Conservation (phyloP, 2,113 vertebrate genomes). For the Stictonetta naevosa region DNA sequence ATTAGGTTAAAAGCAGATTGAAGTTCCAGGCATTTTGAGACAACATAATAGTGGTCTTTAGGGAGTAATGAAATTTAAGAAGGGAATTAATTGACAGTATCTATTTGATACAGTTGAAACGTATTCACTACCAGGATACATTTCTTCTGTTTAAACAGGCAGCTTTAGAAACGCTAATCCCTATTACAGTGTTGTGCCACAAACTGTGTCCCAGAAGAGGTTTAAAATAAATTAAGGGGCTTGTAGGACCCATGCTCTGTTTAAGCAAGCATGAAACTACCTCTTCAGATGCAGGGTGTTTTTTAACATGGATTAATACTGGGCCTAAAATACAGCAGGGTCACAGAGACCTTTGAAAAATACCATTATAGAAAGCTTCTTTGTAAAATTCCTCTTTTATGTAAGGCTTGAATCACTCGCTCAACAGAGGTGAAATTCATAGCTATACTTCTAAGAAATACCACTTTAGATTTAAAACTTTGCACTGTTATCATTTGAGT, state of each 20-base stretch:
- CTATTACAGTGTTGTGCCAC: neutral
- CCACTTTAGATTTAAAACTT: neutral
- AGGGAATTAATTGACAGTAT: slow-evolving; percentile 3
- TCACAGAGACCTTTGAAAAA: neutral
- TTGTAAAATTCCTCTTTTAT: neutral
- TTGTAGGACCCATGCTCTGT: neutral
- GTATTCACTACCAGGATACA: neutral
- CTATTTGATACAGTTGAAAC: neutral
- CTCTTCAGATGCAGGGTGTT: neutral
- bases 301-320: neutral
- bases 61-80: slow-evolving; percentile 1
- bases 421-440: neutral
- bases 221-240: neutral
- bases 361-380: neutral
- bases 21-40: neutral
- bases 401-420: neutral
- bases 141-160: neutral
- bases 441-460: neutral
- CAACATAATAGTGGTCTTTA: neutral
- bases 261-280: neutral
- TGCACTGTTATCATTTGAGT: neutral
- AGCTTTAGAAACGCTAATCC: neutral
- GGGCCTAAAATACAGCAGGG: neutral
- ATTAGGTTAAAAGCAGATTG: neutral
- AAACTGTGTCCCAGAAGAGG: neutral